Evolutionary conservation across 2,888 invertebrate species (phyloP).

Genomic region (Drosophila prolongata): DNA sequence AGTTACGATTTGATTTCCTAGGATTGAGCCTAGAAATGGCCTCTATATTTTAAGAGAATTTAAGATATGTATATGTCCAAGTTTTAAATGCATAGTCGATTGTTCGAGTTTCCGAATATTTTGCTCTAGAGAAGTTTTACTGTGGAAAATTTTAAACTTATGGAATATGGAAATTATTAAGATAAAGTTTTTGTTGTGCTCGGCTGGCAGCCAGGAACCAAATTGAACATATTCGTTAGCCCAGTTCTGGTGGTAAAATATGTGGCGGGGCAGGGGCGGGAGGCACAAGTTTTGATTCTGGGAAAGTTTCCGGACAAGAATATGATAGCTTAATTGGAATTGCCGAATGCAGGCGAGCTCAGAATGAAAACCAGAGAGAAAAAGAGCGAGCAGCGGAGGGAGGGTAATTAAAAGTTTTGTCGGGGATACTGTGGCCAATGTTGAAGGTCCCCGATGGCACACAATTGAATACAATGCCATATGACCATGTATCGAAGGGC

Average conservation of each 20-base stretch:
- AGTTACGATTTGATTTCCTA: neutral
- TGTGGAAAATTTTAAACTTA: conserved; percentile 25
- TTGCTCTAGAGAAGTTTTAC: conserved; percentile 5
- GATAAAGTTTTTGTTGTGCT: conserved; percentile 40
- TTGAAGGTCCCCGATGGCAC: conserved; percentile 25
- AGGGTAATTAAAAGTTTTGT: conserved; percentile 48
- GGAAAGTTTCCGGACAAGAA: conserved; percentile 49
- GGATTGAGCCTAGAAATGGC: too few species aligned
- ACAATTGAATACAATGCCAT: conserved; percentile 8
- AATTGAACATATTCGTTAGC: conserved; percentile 42
- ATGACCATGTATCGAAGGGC: conserved; percentile 2
- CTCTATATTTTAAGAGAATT: neutral
- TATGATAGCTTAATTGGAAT: conserved; percentile 53
- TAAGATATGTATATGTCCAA: neutral
- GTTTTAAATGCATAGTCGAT: neutral
- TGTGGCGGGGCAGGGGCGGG: neutral
- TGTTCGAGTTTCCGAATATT: conserved; percentile 8
- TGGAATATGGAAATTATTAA: conserved; percentile 41
- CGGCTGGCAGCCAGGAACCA: conserved; percentile 13
- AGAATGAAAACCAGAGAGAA: conserved; percentile 14
- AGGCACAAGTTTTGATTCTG: conserved; percentile 42
- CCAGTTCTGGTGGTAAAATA: conserved; percentile 18
- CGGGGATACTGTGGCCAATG: conserved; percentile 25
- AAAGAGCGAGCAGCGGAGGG: conserved; percentile 16
- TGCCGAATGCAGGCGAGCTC: conserved; percentile 34